Evolutionary conservation across 2,797 vertebrate species (phyloP).

Genomic region (Leucoraja ocellata): DNA sequence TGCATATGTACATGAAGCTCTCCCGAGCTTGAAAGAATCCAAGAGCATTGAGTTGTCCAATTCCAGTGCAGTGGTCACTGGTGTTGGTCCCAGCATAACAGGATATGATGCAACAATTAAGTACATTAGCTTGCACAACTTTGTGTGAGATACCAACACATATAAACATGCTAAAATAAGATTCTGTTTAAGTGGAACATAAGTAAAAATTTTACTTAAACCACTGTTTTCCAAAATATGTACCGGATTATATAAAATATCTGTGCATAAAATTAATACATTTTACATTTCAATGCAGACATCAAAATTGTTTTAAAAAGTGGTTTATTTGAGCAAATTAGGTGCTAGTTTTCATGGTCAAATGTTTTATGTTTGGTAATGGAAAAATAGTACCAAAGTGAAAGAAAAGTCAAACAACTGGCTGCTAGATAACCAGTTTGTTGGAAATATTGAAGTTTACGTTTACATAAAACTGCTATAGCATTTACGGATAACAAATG

Average conservation of each 20-base stretch:
- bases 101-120: not conserved
- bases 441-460: not conserved
- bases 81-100: not conserved
- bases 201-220: not conserved
- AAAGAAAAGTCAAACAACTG: not conserved
- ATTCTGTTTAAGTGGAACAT: not conserved
- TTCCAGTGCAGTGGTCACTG: not conserved
- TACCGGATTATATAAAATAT: not conserved
- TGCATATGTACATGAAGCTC: not conserved
- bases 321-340: not conserved
- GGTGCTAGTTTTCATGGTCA: too few species aligned
- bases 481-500: not conserved
- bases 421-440: not conserved
- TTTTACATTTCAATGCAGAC: not conserved
- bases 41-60: not conserved
- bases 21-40: not conserved
- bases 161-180: not conserved
- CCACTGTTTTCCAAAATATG: not conserved
- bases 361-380: not conserved
- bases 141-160: not conserved
- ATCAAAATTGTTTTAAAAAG: not conserved
- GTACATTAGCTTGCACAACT: not conserved
- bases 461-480: not conserved
- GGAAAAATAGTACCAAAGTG: not conserved
- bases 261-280: not conserved